A percentile compares a stretch with the other conserved stretches of the same genome.
These are phyloP conservation scores for Sweltsa coloradensis DNA, from an alignment of 1,140 invertebrate genomes.

Conservation along the genomic window DNA sequence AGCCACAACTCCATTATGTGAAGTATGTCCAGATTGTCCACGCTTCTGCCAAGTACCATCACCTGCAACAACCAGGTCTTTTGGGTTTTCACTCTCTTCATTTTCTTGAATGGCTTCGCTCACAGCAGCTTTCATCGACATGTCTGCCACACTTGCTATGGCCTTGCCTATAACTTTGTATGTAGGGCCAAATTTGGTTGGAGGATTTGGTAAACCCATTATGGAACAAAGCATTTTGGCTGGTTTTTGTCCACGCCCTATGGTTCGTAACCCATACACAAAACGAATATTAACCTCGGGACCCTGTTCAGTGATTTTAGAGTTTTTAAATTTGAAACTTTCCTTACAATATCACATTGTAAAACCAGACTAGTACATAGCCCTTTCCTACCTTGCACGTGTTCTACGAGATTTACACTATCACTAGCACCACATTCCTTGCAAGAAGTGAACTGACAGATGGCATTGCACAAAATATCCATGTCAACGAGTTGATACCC, in stretches of 20 bases:
- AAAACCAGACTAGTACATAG: too few species aligned
- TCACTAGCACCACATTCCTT: too few species aligned
- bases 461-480: too few species aligned
- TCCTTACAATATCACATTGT: too few species aligned
- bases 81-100: conserved; percentile 7
- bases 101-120: conserved; percentile 7
- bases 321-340: too few species aligned
- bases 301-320: too few species aligned
- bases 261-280: conserved; percentile 8
- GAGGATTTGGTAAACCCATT: conserved; percentile 9
- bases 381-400: too few species aligned
- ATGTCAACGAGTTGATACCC: too few species aligned
- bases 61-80: conserved; percentile 10
- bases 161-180: conserved; percentile 7
- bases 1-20: conserved; percentile 8
- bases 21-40: conserved; percentile 9
- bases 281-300: conserved; percentile 8
- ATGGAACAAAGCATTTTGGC: conserved; percentile 8
- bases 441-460: too few species aligned
- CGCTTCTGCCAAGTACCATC: conserved; percentile 14
- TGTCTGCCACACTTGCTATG: conserved; percentile 7
- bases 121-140: conserved; percentile 12
- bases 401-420: too few species aligned
- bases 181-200: not conserved
- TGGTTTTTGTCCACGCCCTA: conserved; percentile 9